Evolutionary conservation across 1,140 invertebrate species (phyloP), one percentile per base, ranked within the genome.

Genomic region (Caligus rogercresseyi): DNA sequence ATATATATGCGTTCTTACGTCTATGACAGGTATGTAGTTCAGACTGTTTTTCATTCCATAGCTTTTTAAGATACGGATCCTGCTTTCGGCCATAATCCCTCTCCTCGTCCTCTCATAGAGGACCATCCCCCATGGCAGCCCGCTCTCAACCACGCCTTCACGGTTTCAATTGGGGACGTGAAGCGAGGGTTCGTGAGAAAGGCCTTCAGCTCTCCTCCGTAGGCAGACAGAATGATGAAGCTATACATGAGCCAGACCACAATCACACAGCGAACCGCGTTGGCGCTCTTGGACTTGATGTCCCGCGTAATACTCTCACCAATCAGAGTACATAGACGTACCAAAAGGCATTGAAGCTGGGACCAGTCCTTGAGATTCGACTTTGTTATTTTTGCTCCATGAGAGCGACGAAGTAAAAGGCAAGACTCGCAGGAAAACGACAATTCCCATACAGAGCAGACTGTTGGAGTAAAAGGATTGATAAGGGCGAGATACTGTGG

Each of bases 71-170:
- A 1, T 26, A 11, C 3, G 60, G 60, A 24, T 62, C 60, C 14
- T 15, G 14, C 23, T 18, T 62, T 18, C 16, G 15, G 1, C 43
- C 60, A 31, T 53, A 53, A 16, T 53, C 54, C 52, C 31, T 26
- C 60, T 62, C 60, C 24, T 62, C 60, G 15, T 62, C 60, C 16
- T 62, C 60, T 3, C 60, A 53, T 62, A 62, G 3, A 62, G 26
- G 13, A 62, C 60, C 60, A 62, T 62, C 15, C 60, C 60, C 60
- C 60, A 62, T 3, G 60, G 26, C 15, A 62, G 43, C 1, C 60
- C 60, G 21, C 24, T 43, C 1, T 62, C 51, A 1, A 62, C 7
- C 15, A 62, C 43, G 16, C 31, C 21, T 54, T 21, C 24, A 62
- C 21, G 16, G 60, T 62, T 15, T 54, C 43, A 1, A 62, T 62